A percentile compares a stretch with the other conserved stretches of the same genome.
Conservation (phyloP, 2,797 vertebrate genomes). For the Gorsachius magnificus region DNA sequence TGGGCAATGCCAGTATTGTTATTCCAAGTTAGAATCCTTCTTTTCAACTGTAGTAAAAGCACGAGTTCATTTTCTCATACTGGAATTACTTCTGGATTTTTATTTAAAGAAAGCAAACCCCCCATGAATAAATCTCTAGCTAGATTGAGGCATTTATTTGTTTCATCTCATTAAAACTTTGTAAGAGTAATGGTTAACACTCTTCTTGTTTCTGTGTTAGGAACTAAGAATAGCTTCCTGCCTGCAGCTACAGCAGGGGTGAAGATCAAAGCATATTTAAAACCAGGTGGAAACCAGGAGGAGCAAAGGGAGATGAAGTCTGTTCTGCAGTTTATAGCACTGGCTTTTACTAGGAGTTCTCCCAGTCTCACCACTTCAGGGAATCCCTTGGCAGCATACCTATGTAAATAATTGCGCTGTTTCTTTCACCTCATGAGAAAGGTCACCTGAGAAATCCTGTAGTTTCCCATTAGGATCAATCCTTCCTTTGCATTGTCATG, state of each 20-base stretch:
- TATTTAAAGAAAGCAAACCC: not conserved
- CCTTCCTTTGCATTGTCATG: not conserved
- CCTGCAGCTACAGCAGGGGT: not conserved
- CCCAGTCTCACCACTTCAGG: not conserved
- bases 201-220: not conserved
- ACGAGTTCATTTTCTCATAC: not conserved
- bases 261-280: not conserved
- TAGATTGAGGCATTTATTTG: not conserved
- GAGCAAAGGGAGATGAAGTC: not conserved
- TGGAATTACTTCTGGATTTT: not conserved
- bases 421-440: not conserved
- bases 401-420: not conserved
- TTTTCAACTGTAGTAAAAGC: not conserved
- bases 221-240: not conserved
- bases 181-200: not conserved
- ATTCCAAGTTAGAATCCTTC: not conserved
- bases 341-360: not conserved
- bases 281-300: not conserved
- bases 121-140: not conserved
- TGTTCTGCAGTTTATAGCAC: not conserved
- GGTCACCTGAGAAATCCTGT: not conserved
- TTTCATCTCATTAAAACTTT: not conserved
- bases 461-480: not conserved
- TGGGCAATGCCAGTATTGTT: not conserved
- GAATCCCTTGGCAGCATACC: not conserved